Percentiles rank a stretch among this genome's conserved stretches.
phyloP scores from a whole-genome alignment of 2,113 vertebrate genomes.

The Hiodon alosoides region DNA sequence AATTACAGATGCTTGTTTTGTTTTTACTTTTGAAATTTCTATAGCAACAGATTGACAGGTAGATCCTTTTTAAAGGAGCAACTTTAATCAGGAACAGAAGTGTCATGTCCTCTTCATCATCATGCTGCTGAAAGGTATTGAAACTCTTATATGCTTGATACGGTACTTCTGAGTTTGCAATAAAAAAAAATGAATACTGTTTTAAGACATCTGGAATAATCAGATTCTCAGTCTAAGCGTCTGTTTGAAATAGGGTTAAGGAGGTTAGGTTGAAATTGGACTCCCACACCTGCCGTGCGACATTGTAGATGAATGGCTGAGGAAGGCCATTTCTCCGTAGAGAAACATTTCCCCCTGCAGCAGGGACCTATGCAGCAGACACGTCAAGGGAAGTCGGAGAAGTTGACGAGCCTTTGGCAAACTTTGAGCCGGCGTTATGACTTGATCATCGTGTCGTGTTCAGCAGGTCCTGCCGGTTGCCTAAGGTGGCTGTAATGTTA shows the following conservation, averaged over 20 bases:
- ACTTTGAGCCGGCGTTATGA: background rate
- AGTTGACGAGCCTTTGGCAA: background rate
- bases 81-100: background rate
- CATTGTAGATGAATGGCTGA: constrained; percentile 3
- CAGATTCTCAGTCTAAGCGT: background rate
- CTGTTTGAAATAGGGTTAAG: background rate
- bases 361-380: background rate
- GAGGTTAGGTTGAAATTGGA: background rate
- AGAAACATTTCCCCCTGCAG: background rate
- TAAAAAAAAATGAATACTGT: background rate
- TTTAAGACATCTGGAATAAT: background rate
- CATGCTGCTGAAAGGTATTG: background rate
- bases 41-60: constrained; percentile 6
- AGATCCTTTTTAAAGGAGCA: background rate
- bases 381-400: background rate
- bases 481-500: too few species aligned
- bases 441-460: too few species aligned
- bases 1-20: background rate
- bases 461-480: too few species aligned
- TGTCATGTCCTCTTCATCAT: background rate
- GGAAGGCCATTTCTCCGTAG: background rate
- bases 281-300: too few species aligned
- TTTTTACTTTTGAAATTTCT: background rate
- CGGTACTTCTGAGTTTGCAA: background rate
- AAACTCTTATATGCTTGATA: background rate